Conservation (phyloP, 2,113 vertebrate species). For the Osmerus eperlanus region DNA sequence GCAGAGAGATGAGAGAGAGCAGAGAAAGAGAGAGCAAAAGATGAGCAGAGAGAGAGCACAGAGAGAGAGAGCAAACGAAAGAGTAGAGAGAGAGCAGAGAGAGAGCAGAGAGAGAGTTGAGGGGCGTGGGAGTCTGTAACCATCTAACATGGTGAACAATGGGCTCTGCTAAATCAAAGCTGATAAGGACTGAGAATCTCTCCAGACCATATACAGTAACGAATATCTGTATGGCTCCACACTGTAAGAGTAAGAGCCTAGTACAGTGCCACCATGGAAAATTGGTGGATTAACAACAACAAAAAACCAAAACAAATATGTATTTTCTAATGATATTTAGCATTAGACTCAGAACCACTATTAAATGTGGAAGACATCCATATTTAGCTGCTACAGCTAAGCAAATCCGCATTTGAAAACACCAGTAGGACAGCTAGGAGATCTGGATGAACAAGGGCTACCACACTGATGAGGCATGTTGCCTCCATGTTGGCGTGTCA, state of each 20-base stretch:
- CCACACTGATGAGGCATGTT: too few relatives aligned
- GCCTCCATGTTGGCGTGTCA: not conserved
- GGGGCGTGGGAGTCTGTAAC: slow-evolving; percentile 49
- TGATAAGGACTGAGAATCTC: not conserved
- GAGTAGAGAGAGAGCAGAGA: not conserved
- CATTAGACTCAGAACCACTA: too few relatives aligned
- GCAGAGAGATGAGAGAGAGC: slow-evolving; percentile 34
- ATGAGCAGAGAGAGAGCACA: slow-evolving; percentile 41
- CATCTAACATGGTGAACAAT: slow-evolving; percentile 29
- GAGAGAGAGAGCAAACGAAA: slow-evolving; percentile 9
- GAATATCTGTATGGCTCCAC: slow-evolving; percentile 25
- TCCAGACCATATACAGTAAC: slow-evolving; percentile 33
- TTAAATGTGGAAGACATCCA: too few relatives aligned
- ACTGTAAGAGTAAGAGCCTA: not conserved
- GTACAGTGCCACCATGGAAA: too few relatives aligned
- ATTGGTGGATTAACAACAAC: too few relatives aligned
- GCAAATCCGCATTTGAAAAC: too few relatives aligned
- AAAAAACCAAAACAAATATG: too few relatives aligned
- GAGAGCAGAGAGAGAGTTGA: not conserved
- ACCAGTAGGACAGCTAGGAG: too few relatives aligned
- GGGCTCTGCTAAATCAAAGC: slow-evolving; percentile 46
- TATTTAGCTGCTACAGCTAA: too few relatives aligned
- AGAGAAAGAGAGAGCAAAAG: not conserved
- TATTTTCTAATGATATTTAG: too few relatives aligned
- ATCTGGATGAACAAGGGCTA: too few relatives aligned